Evolutionary conservation across 2,797 vertebrate genomes (phyloP), one percentile per base, ranked within the genome.

Genomic region (Odontamblyopus lacepedii): DNA sequence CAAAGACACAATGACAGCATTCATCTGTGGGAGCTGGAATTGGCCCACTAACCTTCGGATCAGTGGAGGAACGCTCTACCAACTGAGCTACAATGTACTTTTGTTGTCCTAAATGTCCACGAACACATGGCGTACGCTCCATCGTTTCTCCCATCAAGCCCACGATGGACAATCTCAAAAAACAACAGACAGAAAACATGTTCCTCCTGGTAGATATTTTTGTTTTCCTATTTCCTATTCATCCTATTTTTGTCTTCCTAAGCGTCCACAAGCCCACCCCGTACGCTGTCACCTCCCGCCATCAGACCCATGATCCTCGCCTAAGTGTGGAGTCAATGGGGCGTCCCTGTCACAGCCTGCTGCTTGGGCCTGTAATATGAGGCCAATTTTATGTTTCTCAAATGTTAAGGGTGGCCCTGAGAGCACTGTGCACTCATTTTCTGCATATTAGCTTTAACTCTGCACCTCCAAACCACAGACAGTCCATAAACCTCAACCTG

Each of bases 291-390:
- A 80, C 83, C 87, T 80, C 85, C 6, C 35, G 85, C 81, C 83
- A 78, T 92, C 84, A 91, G 90, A 90, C 79, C 77, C 85, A 86
- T 76, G 80, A 73, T 65, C 59, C 81, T 69, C 51, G 77, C 81
- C 80, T 86, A 80, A 69, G 51, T 56, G 53, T n/a, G 13, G 55
- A 32, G 30, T 56, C 38, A 63, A 92, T 85, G 78, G 83, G 70
- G 81, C 72, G 71, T 72, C 48, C 74, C 81, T 80, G 86, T 80
- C 75, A 72, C 83, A 69, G 59, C 72, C 78, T 78, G 78, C 78
- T 79, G 75, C 48, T 55, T 74, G 38, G 51, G 78, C 32, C 26
- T 35, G 60, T 66, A 23, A 27, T 69, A 23, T 80, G 67, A 80
- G 68, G 74, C 64, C 3, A 13, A 71, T 84, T 64, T 86, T 76